These are phyloP conservation scores for Rhagophthalmus giganteus DNA, from an alignment of 2,888 invertebrate genomes.

Conservation along the genomic window DNA sequence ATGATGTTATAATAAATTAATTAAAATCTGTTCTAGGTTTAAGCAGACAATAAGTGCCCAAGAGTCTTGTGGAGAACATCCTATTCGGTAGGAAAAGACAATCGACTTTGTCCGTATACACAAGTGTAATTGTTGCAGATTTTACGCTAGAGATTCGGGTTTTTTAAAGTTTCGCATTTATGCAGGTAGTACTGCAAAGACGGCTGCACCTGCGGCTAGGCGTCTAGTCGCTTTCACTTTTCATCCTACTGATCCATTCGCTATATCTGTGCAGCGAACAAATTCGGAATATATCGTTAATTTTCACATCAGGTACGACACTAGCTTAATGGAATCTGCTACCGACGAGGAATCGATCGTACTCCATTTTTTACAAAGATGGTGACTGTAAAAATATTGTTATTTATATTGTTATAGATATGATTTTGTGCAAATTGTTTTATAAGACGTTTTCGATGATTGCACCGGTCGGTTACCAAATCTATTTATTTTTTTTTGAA, in stretches of 20 bases:
- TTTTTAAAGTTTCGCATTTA: constrained; percentile 73
- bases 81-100: constrained; percentile 79
- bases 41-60: no score
- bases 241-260: constrained; percentile 95
- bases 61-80: constrained; percentile 89
- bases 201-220: constrained; percentile 69
- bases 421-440: background rate
- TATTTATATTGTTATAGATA: background rate
- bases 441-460: background rate
- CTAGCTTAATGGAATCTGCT: constrained; percentile 15
- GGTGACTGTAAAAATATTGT: background rate
- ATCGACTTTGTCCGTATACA: no score
- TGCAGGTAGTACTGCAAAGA: constrained; percentile 66
- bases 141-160: constrained; percentile 81
- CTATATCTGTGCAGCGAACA: constrained; percentile 91
- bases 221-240: constrained; percentile 92
- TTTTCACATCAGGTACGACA: constrained; percentile 70
- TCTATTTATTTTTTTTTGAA: no score
- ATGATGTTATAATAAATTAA: no score
- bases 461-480: no score
- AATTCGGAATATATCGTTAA: constrained; percentile 93
- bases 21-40: no score
- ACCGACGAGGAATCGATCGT: constrained; percentile 30
- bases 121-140: no score
- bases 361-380: constrained; percentile 28